Percentiles rank a stretch among this genome's conserved stretches.
phyloP scores from a whole-genome alignment of 2,888 invertebrate species.

The Dolomedes plantarius region DNA sequence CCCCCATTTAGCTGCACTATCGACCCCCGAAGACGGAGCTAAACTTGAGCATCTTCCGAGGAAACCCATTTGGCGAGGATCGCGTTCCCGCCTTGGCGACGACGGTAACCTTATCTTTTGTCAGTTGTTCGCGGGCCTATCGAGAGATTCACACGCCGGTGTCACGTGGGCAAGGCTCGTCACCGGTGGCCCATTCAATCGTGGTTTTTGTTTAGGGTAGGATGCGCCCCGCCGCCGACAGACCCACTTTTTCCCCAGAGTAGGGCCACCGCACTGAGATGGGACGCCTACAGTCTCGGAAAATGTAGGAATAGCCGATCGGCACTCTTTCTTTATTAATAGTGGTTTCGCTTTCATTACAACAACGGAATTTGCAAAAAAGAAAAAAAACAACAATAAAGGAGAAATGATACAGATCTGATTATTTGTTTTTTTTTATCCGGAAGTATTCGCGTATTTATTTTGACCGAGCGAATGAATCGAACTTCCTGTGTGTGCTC shows the following conservation, averaged over 20 bases:
- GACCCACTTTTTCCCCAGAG: background rate
- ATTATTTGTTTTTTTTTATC: no score
- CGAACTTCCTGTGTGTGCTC: no score
- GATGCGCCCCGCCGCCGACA: background rate
- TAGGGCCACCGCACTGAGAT: no score
- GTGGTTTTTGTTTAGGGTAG: background rate
- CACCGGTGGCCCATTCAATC: constrained; percentile 23
- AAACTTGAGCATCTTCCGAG: background rate
- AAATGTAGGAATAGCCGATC: no score
- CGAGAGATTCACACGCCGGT: constrained; percentile 1
- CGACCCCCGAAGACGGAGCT: background rate
- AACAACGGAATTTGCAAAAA: no score
- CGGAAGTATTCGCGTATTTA: no score
- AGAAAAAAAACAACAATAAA: no score
- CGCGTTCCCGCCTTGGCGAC: constrained; percentile 36
- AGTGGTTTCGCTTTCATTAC: no score
- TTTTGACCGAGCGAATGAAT: no score
- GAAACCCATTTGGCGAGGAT: constrained; percentile 10
- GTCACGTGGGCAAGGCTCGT: constrained; percentile 26
- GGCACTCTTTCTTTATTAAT: no score
- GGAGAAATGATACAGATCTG: no score
- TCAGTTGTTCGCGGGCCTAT: constrained; percentile 18
- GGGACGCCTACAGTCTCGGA: no score
- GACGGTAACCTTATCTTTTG: background rate
- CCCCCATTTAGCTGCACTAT: constrained; percentile 1